Evolutionary conservation across 1,140 invertebrate genomes (phyloP).

Genomic region (Drosophila jambulina): DNA sequence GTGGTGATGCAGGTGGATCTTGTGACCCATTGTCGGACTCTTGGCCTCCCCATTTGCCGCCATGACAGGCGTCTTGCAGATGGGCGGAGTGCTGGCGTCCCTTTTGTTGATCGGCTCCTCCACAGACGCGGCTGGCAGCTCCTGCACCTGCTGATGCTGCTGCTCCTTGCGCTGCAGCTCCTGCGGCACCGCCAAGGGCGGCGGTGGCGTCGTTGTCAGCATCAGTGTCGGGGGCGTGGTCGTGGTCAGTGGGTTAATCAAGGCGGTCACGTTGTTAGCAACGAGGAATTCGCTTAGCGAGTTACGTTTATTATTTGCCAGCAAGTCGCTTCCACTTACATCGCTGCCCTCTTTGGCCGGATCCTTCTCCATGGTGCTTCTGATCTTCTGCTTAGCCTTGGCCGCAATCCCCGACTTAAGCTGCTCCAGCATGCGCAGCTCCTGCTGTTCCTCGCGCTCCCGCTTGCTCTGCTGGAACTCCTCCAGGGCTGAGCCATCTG

Average conservation of each 20-base stretch:
- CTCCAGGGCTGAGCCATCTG: conserved; percentile 48
- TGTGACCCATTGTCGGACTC: conserved; percentile 61
- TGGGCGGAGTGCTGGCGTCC: conserved; percentile 65
- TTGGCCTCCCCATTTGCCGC: conserved; percentile 71
- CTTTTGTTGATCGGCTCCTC: conserved; percentile 46
- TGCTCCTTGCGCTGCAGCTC: conserved; percentile 39
- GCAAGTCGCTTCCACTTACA: conserved; percentile 65
- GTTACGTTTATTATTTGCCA: conserved; percentile 72
- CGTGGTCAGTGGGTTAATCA: conserved; percentile 73
- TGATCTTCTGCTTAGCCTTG: conserved; percentile 87
- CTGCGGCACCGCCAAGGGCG: conserved; percentile 31
- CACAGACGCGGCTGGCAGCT: conserved; percentile 31
- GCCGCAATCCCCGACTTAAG: conserved; percentile 88
- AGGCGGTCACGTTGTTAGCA: conserved; percentile 81
- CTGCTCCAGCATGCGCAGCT: conserved; percentile 88
- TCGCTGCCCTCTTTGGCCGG: conserved; percentile 59
- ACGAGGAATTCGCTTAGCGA: conserved; percentile 84
- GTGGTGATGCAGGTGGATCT: conserved; percentile 33
- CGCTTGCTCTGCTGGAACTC: conserved; percentile 85
- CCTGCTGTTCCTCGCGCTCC: conserved; percentile 83
- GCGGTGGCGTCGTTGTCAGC: conserved; percentile 32
- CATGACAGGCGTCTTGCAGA: conserved; percentile 65
- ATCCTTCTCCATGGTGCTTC: conserved; percentile 85
- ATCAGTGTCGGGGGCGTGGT: conserved; percentile 9
- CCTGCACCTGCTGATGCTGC: conserved; percentile 10